Evolutionary conservation across 2,888 invertebrate species (phyloP).

Genomic region (Ophion costatus): DNA sequence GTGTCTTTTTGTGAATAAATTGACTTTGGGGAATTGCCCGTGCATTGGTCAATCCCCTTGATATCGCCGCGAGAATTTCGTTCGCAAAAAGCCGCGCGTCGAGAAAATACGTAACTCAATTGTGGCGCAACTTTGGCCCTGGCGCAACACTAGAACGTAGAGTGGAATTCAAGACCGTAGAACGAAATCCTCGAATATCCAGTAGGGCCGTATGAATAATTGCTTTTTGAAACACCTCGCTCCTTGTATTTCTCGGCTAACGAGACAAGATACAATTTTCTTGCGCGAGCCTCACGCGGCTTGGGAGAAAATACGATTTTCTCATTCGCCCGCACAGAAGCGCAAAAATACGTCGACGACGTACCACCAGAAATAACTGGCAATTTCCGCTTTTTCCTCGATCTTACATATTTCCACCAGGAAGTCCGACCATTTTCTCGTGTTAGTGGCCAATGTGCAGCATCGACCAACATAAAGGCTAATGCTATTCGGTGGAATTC

Average conservation of each 20-base stretch:
- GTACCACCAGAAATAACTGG: neutral
- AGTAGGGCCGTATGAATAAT: conserved; percentile 28
- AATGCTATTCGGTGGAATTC: conserved; percentile 35
- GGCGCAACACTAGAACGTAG: neutral
- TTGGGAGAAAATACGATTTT: conserved; percentile 1
- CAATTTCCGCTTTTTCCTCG: conserved; percentile 14
- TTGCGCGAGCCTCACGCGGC: neutral
- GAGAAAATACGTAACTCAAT: conserved; percentile 14
- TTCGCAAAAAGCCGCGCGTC: neutral
- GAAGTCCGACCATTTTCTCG: conserved; percentile 17
- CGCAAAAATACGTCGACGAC: neutral
- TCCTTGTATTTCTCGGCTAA: conserved; percentile 14
- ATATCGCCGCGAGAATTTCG: neutral
- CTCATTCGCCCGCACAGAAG: neutral
- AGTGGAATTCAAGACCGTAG: neutral
- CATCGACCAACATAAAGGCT: neutral
- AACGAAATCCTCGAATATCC: conserved; percentile 28
- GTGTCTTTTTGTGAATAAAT: neutral
- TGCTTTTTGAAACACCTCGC: conserved; percentile 30
- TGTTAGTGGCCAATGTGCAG: neutral
- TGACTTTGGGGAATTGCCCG: neutral
- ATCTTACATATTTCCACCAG: conserved; percentile 20
- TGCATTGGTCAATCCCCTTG: neutral
- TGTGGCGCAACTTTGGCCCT: neutral
- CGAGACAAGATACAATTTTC: conserved; percentile 31